These are phyloP conservation scores for Climacteris rufus DNA, from an alignment of 2,113 vertebrate genomes.

Conservation along the genomic window DNA sequence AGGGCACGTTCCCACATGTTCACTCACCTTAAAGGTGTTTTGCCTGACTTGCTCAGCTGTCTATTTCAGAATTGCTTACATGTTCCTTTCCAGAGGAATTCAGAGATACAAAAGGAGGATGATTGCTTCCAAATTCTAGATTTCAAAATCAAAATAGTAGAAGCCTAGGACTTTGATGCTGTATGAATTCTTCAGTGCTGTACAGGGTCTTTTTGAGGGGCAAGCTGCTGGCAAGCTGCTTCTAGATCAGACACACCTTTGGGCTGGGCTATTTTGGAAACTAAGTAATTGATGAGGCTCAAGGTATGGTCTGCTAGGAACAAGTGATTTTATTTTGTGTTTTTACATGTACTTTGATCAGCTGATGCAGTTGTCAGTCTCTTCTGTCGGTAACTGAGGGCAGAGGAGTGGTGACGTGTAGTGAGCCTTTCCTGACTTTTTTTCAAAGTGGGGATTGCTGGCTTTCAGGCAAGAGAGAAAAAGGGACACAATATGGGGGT, in stretches of 20 bases:
- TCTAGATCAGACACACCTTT: conserved; percentile 46
- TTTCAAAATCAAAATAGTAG: not conserved
- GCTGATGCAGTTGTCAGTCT: not conserved
- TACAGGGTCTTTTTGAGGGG: not conserved
- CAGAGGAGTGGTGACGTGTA: not conserved
- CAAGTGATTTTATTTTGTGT: conserved; percentile 28
- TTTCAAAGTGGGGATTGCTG: not conserved
- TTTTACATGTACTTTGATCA: not conserved
- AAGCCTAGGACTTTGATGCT: not conserved
- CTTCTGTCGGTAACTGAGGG: not conserved
- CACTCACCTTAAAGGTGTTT: not conserved
- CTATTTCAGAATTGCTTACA: not conserved
- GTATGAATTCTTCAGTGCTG: not conserved
- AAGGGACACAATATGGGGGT: conserved; percentile 58
- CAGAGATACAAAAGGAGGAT: not conserved
- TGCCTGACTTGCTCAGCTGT: not conserved
- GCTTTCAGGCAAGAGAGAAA: not conserved
- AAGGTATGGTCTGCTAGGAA: conserved; percentile 14
- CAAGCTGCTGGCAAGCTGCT: not conserved
- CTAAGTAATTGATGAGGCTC: not conserved
- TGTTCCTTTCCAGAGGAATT: not conserved
- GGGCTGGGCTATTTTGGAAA: conserved; percentile 64
- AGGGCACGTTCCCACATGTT: conserved; percentile 3
- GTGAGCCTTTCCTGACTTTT: not conserved
- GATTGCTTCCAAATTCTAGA: not conserved